phyloP scores from a whole-genome alignment of 2,113 vertebrate genomes.

The Thermophis baileyi region DNA sequence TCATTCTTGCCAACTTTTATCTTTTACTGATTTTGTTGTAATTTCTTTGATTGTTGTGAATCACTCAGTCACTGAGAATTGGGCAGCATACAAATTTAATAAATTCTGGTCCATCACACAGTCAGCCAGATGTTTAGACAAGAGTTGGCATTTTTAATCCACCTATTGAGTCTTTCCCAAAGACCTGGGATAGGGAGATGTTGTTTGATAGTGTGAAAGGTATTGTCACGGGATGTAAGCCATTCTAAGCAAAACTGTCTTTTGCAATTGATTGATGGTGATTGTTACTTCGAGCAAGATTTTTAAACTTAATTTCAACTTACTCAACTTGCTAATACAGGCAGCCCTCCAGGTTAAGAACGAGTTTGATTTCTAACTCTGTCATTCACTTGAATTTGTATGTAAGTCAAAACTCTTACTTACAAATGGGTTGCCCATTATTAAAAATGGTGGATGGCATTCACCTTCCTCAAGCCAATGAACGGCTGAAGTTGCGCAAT shows the following conservation, averaged over 20 bases:
- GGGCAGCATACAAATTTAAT: not conserved
- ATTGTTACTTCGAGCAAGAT: not conserved
- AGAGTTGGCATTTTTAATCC: not conserved
- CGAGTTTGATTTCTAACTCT: not conserved
- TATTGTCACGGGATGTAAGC: not conserved
- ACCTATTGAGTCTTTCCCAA: not conserved
- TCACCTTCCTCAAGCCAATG: not conserved
- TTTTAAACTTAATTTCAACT: not conserved
- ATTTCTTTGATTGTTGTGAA: not conserved
- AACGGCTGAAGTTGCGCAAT: not conserved
- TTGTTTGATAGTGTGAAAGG: not conserved
- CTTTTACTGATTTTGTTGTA: not conserved
- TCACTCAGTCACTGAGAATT: no score
- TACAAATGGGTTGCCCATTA: not conserved
- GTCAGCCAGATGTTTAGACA: not conserved
- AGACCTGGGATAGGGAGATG: not conserved
- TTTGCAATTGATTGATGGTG: not conserved
- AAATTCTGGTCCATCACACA: no score
- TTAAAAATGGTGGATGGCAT: not conserved
- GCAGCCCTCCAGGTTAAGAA: not conserved
- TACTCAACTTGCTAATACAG: not conserved
- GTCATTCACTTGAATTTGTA: not conserved
- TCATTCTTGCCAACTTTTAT: not conserved
- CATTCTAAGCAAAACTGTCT: not conserved
- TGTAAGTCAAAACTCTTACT: not conserved